A percentile compares a stretch with the other conserved stretches of the same genome.
Conservation (phyloP, 1,140 invertebrate genomes). For the Papilio machaon region DNA sequence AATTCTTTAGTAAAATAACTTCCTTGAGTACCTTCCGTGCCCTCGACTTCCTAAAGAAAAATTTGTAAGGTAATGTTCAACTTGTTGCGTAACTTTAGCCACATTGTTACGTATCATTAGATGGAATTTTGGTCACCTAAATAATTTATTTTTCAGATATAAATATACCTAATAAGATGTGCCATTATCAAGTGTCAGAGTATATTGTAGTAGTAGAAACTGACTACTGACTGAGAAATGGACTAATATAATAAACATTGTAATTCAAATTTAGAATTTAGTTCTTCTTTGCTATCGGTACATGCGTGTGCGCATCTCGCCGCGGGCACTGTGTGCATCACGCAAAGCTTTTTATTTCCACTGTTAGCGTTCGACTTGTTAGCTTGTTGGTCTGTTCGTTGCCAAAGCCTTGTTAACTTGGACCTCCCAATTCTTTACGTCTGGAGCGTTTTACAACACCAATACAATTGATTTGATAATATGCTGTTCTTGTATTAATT, state of each 20-base stretch:
- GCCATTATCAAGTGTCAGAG: neutral
- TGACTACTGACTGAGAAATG: neutral
- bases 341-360: conserved; percentile 58
- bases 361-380: conserved; percentile 64
- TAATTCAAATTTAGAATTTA: conserved; percentile 10
- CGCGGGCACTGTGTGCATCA: conserved; percentile 58
- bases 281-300: conserved; percentile 50
- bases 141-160: neutral
- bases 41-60: neutral
- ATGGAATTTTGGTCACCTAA: neutral
- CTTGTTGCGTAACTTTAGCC: neutral
- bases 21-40: neutral
- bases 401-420: conserved; percentile 56
- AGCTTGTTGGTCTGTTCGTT: conserved; percentile 55
- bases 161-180: neutral
- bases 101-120: neutral
- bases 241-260: neutral
- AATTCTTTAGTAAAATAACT: conserved; percentile 17
- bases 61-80: neutral
- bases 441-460: neutral
- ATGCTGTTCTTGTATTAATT: neutral
- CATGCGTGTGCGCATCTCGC: conserved; percentile 31
- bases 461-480: neutral
- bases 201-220: neutral
- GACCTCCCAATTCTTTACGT: conserved; percentile 47